Evolutionary conservation across 2,888 invertebrate genomes (phyloP).

Genomic region (Melanostoma scalare): DNA sequence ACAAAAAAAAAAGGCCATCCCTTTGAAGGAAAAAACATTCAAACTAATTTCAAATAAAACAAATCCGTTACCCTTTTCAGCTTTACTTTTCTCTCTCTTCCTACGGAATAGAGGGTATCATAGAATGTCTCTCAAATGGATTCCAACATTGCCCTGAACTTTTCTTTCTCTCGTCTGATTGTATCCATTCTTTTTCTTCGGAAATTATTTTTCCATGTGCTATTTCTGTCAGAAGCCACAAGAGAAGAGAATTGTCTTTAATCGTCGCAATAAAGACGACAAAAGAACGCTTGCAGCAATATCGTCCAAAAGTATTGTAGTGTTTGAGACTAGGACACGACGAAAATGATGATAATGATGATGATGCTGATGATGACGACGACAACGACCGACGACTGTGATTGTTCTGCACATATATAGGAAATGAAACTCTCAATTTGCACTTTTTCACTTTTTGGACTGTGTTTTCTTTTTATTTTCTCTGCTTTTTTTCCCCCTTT

Average conservation of each 20-base stretch:
- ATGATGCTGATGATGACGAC: slow-evolving; percentile 1
- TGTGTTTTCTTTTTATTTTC: neutral
- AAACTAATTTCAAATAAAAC: too few species aligned
- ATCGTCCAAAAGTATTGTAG: slow-evolving; percentile 17
- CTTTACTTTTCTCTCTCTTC: too few species aligned
- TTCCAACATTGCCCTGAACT: too few species aligned
- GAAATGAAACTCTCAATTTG: slow-evolving; percentile 65
- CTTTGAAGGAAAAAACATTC: too few species aligned
- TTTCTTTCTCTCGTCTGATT: neutral
- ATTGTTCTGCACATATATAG: slow-evolving; percentile 47
- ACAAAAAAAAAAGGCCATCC: too few species aligned
- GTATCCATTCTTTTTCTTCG: slow-evolving; percentile 12
- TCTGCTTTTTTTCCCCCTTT: neutral
- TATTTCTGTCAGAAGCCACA: slow-evolving; percentile 48
- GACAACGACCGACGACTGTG: slow-evolving; percentile 33
- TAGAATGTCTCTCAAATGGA: too few species aligned
- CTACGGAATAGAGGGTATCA: too few species aligned
- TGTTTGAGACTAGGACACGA: neutral
- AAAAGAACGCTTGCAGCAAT: slow-evolving; percentile 51
- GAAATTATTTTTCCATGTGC: slow-evolving; percentile 24
- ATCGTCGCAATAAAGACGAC: slow-evolving; percentile 65
- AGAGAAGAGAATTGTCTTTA: slow-evolving; percentile 62
- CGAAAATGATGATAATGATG: neutral
- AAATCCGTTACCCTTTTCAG: too few species aligned
- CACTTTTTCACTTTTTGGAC: slow-evolving; percentile 60